Evolutionary conservation across 2,888 invertebrate species (phyloP), one percentile per base, ranked within the genome.

Genomic region (Hedya salicella): DNA sequence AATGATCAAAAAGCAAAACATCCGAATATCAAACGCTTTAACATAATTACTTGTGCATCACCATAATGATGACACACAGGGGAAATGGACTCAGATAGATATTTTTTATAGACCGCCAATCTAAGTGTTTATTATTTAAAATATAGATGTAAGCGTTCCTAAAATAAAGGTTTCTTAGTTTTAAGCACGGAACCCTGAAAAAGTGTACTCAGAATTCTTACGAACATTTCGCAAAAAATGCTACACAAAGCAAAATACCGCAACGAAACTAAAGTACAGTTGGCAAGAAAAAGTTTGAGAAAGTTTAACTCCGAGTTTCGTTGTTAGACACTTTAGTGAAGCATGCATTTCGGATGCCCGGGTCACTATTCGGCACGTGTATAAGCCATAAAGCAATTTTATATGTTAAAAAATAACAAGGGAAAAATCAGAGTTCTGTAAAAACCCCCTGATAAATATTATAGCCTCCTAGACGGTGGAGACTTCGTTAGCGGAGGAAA

Each of bases 321-420:
- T 54, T 59, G 59, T 63, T 63, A 57, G 53, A 48, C 46, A 48
- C 53, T 60, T 66, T 44, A 13, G 39, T 48, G 60, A 30, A 40
- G 65, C 46, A 53, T 53, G 53, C 53, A 60, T 60, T 46, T 21
- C 44, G 46, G 39, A 32, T 9, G 17, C 14, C 19, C 6, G 21
- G 19, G 14, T 9, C 36, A 9, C 9, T 11, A 36, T 36, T 36
- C 36, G 8, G 9, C 6, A 36, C 36, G 13, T n/a, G n/a, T n/a
- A n/a, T n/a, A n/a, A n/a, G n/a, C 2, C 2, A 8, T 9, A 36
- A 36, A 36, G 36, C 11, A 36, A 36, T 36, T 25, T 25, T 3
- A 25, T 3, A 25, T 25, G 25, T 4, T 25, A 6, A 25, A 6
- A 11, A 5, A 36, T 11, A 11, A 2, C 36, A 11, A 9, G 2